phyloP scores from a whole-genome alignment of 2,888 invertebrate species.

The Drosophila picticornis region DNA sequence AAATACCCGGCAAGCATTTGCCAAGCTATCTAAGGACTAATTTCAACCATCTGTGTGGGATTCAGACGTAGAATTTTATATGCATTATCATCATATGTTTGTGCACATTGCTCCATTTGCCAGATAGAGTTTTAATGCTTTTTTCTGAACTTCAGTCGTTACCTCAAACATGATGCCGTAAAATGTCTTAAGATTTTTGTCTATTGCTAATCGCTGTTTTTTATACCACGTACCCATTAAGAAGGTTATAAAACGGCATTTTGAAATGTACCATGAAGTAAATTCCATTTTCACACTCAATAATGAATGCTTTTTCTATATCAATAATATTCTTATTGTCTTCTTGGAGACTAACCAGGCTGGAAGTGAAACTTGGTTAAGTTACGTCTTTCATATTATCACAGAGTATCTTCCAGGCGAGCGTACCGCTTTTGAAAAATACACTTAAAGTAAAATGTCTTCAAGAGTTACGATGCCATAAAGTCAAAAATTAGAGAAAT shows the following conservation, averaged over 20 bases:
- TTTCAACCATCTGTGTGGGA: constrained; percentile 10
- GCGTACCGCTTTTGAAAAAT: not conserved
- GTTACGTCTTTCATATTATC: not conserved
- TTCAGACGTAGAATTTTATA: not conserved
- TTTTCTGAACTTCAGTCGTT: constrained; percentile 5
- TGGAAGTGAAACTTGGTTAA: not conserved
- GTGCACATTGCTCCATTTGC: constrained; percentile 1
- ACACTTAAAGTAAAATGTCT: not conserved
- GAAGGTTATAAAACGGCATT: not conserved
- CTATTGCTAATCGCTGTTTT: constrained; percentile 17
- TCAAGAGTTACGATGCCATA: constrained; percentile 22
- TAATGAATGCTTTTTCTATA: not conserved
- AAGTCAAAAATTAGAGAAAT: constrained; percentile 18
- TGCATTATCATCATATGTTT: constrained; percentile 9
- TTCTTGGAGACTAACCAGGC: not conserved
- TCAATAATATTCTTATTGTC: not conserved
- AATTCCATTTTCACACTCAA: not conserved
- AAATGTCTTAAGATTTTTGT: constrained; percentile 9
- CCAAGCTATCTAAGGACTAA: constrained; percentile 2
- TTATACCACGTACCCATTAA: not conserved
- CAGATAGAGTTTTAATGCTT: constrained; percentile 8
- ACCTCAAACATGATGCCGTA: not conserved
- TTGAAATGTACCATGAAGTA: not conserved
- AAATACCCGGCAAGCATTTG: constrained; percentile 33
- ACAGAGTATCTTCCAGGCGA: not conserved